Evolutionary conservation across 2,797 vertebrate genomes (phyloP), one percentile per base, ranked within the genome.

Genomic region (Columba guinea): DNA sequence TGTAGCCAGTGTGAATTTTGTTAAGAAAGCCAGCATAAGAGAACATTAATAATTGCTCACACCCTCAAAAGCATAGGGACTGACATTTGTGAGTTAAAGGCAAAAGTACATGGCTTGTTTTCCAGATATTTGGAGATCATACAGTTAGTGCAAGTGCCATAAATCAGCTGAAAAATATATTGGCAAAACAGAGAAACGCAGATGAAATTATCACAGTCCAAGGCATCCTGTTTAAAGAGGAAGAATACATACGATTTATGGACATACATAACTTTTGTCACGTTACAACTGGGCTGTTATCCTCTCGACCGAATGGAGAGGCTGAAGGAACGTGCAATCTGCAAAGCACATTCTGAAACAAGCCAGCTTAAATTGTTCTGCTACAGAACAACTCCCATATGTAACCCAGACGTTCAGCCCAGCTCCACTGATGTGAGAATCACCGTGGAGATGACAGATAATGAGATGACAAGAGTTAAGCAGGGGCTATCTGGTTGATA

Each of bases 121-220:
- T 94, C 93, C 87, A 93, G 70, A 84, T 82, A 96, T 52, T 82
- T 90, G 41, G 70, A 87, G 70, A 94, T 79, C 55, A 84, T 39
- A 77, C n/a, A 26, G 30, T 73, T 52, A 63, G 52, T 63, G 35
- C 22, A 90, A 84, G 56, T 51, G 26, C 13, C 63, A 90, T 93
- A 96, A 96, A 94, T 95, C 83, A 84, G 5, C 18, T 87, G 85
- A 64, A 94, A 81, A 94, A 84, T 76, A 84, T 48, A 90, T 59
- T 90, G 87, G 69, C 83, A 81, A 64, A 82, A 65, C 7, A 11
- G 59, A 60, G 56, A 73, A 88, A 44, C 24, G 10, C 65, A 69
- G 56, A 80, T 84, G 28, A 94, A 94, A 91, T 79, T 94, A 76
- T 86, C 63, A 44, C 52, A 84, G 67, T 84, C 70, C 63, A 95